These are phyloP conservation scores for Catagonus wagneri DNA, from an alignment of 2,113 vertebrate species.

Conservation along the genomic window DNA sequence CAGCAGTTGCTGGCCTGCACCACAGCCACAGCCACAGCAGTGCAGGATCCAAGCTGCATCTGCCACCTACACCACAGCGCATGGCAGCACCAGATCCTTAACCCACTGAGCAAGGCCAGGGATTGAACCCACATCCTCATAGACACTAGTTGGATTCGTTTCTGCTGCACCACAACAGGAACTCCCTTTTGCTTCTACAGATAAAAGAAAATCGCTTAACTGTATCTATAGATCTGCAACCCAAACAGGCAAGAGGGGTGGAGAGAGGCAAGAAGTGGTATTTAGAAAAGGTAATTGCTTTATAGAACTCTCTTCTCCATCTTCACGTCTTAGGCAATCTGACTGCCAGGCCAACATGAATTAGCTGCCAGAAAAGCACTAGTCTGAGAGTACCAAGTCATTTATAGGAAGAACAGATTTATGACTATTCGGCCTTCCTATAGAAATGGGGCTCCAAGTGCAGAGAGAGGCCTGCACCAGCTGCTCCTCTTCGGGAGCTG, in stretches of 20 bases:
- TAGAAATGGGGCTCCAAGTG: not conserved
- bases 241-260: not conserved
- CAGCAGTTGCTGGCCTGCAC: no score
- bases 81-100: no score
- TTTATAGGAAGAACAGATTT: constrained; percentile 18
- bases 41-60: no score
- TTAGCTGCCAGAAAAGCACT: constrained; percentile 10
- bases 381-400: not conserved
- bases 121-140: no score
- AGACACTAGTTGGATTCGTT: no score
- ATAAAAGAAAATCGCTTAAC: not conserved
- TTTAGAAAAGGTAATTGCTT: constrained; percentile 8
- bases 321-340: not conserved
- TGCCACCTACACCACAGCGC: no score
- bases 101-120: no score
- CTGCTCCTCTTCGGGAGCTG: constrained; percentile 12
- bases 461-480: not conserved
- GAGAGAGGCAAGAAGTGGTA: not conserved
- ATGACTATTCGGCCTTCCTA: not conserved
- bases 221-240: not conserved
- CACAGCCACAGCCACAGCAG: no score
- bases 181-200: not conserved
- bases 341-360: constrained; percentile 37
- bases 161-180: no score
- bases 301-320: not conserved